Evolutionary conservation across 2,113 vertebrate species (phyloP).

Genomic region (Strigops habroptila): DNA sequence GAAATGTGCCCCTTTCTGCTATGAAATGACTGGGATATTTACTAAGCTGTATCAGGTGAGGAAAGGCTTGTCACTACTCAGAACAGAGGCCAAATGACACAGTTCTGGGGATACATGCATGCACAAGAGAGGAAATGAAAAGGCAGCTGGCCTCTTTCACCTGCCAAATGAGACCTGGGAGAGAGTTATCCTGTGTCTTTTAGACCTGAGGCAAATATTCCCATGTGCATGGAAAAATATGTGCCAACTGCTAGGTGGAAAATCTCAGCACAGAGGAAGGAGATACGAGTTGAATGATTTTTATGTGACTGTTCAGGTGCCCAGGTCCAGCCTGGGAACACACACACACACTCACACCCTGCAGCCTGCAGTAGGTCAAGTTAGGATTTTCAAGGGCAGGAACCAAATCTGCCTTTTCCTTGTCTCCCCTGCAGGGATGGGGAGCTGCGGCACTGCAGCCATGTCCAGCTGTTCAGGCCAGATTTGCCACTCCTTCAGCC

Average conservation of each 20-base stretch:
- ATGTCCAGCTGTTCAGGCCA: accelerated
- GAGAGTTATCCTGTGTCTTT: background rate
- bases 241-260: background rate
- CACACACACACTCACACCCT: background rate
- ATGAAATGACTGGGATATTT: background rate
- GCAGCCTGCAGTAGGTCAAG: background rate
- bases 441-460: background rate
- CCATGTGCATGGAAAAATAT: background rate
- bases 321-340: background rate
- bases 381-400: background rate
- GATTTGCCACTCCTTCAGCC: background rate
- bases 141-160: background rate
- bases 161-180: background rate
- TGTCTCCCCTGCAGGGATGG: accelerated
- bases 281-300: background rate
- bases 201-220: background rate
- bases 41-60: background rate
- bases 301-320: background rate
- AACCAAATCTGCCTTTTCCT: background rate
- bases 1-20: background rate
- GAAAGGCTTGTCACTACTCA: background rate
- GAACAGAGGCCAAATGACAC: conserved; percentile 16
- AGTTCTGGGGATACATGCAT: background rate
- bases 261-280: background rate
- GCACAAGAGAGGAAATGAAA: background rate